Percentiles rank a stretch among this genome's conserved stretches.
phyloP scores from a whole-genome alignment of 1,140 invertebrate species.

The Hesperophylax magnus region DNA sequence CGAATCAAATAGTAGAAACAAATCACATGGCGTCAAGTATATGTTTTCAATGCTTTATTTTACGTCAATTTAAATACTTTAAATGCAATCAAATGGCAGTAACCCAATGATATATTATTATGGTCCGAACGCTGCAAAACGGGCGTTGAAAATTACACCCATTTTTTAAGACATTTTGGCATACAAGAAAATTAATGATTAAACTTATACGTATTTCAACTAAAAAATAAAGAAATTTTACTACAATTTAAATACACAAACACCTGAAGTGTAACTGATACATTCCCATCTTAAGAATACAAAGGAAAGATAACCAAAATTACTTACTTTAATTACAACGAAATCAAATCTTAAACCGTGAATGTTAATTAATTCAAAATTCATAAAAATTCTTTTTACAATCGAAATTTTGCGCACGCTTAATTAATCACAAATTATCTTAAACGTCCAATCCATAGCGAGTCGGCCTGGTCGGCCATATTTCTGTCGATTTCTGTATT shows the following conservation, averaged over 20 bases:
- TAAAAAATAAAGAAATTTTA: not conserved
- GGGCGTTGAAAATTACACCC: not conserved
- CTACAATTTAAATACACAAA: slow-evolving; percentile 28
- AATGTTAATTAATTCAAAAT: not conserved
- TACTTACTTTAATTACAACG: slow-evolving; percentile 2
- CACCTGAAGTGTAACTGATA: slow-evolving; percentile 36
- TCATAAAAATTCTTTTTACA: not conserved
- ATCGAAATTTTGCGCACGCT: slow-evolving; percentile 27
- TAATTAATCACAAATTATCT: slow-evolving; percentile 28
- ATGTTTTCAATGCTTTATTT: too few species aligned
- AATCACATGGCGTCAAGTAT: too few species aligned
- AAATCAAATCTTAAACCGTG: not conserved
- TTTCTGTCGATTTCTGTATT: slow-evolving; percentile 27
- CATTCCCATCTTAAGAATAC: slow-evolving; percentile 47
- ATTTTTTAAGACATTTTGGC: too few species aligned
- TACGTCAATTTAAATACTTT: too few species aligned
- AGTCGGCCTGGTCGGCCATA: slow-evolving; percentile 43
- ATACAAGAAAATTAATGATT: too few species aligned
- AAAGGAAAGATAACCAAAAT: slow-evolving; percentile 45
- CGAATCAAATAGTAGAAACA: too few species aligned
- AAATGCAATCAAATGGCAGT: not conserved
- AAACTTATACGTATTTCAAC: not conserved
- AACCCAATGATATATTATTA: slow-evolving; percentile 11
- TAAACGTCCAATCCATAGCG: slow-evolving; percentile 37
- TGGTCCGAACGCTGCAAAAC: not conserved